Evolutionary conservation across 2,113 vertebrate species (phyloP).

Genomic region (Neotoma lepida): DNA sequence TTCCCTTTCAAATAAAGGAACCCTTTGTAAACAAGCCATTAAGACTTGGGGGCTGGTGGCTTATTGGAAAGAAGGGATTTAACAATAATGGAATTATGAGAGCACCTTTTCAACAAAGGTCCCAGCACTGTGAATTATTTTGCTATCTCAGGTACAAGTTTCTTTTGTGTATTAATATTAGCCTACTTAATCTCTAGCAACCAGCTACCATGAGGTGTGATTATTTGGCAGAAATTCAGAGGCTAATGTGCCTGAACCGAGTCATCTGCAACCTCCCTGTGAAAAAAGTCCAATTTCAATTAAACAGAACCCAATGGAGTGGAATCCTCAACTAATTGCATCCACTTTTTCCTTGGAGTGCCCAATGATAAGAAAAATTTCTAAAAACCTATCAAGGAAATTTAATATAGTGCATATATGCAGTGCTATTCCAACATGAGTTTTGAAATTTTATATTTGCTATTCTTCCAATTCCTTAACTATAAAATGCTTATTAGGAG

Average conservation of each 20-base stretch:
- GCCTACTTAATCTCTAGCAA: conserved; percentile 6
- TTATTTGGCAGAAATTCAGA: conserved; percentile 56
- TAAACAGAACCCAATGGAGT: conserved; percentile 53
- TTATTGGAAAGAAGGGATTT: conserved; percentile 46
- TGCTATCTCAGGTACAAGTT: conserved; percentile 38
- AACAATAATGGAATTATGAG: conserved; percentile 57
- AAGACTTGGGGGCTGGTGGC: background rate
- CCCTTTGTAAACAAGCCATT: conserved; percentile 33
- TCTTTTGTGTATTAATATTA: conserved; percentile 59
- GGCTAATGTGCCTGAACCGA: conserved; percentile 32
- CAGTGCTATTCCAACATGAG: background rate
- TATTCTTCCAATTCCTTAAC: background rate
- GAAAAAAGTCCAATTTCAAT: conserved; percentile 49
- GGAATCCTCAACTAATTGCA: conserved; percentile 38
- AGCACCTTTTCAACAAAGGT: conserved; percentile 50
- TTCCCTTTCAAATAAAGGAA: conserved; percentile 52
- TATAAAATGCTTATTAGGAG: background rate
- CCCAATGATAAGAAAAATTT: conserved; percentile 9
- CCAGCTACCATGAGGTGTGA: conserved; percentile 22
- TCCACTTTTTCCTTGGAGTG: conserved; percentile 12
- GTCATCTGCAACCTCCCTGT: conserved; percentile 46
- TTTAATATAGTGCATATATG: background rate
- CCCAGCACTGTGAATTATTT: conserved; percentile 46
- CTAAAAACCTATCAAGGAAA: conserved; percentile 27
- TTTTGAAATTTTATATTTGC: conserved; percentile 13